These are phyloP conservation scores for Calephelis virginiensis DNA, from an alignment of 1,140 invertebrate species.

Conservation along the genomic window DNA sequence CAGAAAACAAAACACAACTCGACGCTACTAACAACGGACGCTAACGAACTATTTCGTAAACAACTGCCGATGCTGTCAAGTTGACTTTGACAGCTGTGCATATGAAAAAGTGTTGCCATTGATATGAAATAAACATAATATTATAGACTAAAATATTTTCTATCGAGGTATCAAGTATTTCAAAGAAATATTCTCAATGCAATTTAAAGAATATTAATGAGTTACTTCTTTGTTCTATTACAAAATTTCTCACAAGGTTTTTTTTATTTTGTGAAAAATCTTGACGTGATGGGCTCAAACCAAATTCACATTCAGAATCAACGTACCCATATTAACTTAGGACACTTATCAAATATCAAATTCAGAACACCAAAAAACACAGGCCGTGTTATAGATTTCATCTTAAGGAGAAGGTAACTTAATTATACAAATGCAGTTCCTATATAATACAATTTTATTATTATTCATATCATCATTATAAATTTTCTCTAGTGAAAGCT, in stretches of 20 bases:
- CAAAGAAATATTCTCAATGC: constrained; percentile 17
- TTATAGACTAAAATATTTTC: constrained; percentile 2
- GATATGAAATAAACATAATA: constrained; percentile 7
- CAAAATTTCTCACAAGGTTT: constrained; percentile 13
- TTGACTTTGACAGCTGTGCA: constrained; percentile 10
- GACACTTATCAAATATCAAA: constrained; percentile 13
- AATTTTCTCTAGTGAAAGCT: no score
- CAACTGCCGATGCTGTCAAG: constrained; percentile 1
- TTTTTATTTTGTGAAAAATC: constrained; percentile 20
- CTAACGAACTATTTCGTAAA: constrained; percentile 10
- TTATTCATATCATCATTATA: no score
- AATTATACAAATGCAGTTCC: no score
- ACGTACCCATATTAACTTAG: constrained; percentile 9
- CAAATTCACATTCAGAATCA: constrained; percentile 18
- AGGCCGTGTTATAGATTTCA: no score
- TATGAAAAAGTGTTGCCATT: constrained; percentile 7
- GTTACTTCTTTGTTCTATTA: constrained; percentile 1
- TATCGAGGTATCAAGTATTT: constrained; percentile 4
- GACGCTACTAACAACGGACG: constrained; percentile 2
- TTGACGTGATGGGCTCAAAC: constrained; percentile 16
- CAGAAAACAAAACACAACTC: constrained; percentile 8
- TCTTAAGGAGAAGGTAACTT: no score
- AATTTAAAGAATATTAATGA: constrained; percentile 4
- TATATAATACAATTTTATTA: no score
- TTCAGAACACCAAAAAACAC: constrained; percentile 17